Conservation (phyloP, 2,113 vertebrate species). For the Dermatemys mawii region DNA sequence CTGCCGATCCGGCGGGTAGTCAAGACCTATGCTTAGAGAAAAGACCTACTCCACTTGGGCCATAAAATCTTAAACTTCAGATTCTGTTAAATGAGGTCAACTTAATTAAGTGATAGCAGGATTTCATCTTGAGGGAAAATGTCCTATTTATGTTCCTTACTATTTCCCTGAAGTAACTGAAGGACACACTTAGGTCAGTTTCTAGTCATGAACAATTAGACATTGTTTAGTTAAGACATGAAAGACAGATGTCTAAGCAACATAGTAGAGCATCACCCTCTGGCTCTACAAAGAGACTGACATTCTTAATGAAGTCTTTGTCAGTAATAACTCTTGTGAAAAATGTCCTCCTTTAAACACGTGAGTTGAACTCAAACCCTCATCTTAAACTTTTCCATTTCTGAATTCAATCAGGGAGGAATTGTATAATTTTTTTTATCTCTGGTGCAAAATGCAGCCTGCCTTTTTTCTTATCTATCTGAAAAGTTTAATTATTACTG, state of each 20-base stretch:
- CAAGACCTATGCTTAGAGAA: too few relatives aligned
- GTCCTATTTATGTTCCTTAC: slow-evolving; percentile 39
- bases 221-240: slow-evolving; percentile 13
- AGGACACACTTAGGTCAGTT: slow-evolving; percentile 69
- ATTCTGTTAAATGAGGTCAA: background rate
- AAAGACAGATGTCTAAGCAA: slow-evolving; percentile 69
- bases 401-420: background rate
- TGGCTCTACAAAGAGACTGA: slow-evolving; percentile 12
- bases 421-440: too few relatives aligned
- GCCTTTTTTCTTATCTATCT: background rate
- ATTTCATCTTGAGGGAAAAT: slow-evolving; percentile 46
- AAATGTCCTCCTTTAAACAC: background rate
- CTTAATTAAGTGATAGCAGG: background rate
- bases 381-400: background rate
- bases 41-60: background rate
- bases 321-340: slow-evolving; percentile 36
- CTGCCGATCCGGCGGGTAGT: too few relatives aligned
- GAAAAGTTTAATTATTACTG: background rate
- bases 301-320: slow-evolving; percentile 42
- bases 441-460: too few relatives aligned
- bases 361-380: background rate
- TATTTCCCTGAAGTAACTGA: slow-evolving; percentile 43
- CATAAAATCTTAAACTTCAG: background rate
- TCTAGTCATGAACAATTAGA: slow-evolving; percentile 56
- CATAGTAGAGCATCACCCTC: slow-evolving; percentile 19